These are phyloP conservation scores for Cerastis leucographa DNA, from an alignment of 2,888 invertebrate genomes.

Conservation along the genomic window DNA sequence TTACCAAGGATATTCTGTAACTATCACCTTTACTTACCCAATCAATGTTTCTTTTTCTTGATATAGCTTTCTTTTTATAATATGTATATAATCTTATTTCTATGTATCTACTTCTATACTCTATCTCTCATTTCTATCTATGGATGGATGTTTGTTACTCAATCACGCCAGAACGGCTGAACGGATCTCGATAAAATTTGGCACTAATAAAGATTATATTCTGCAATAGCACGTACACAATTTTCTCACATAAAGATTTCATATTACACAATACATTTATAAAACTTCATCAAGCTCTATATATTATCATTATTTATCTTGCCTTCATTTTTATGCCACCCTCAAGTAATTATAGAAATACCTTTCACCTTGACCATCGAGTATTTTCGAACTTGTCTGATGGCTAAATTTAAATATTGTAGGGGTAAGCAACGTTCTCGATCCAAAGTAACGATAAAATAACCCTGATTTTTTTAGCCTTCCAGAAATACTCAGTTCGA, in stretches of 20 bases:
- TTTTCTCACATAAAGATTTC: too few species aligned
- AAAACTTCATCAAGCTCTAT: background rate
- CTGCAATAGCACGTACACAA: too few species aligned
- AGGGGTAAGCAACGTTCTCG: background rate
- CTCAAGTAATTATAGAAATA: conserved; percentile 4
- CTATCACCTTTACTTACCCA: background rate
- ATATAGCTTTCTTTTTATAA: background rate
- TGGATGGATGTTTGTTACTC: too few species aligned
- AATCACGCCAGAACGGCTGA: too few species aligned
- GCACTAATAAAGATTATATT: too few species aligned
- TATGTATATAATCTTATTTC: background rate
- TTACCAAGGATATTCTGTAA: background rate
- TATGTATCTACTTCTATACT: too few species aligned
- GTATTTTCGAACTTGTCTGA: conserved; percentile 14
- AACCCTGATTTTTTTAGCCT: conserved; percentile 23
- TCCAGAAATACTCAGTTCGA: conserved; percentile 2
- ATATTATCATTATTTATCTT: background rate
- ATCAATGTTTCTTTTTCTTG: background rate
- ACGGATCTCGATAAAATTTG: too few species aligned
- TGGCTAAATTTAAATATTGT: conserved; percentile 6
- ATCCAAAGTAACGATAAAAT: background rate
- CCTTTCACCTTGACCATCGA: conserved; percentile 9
- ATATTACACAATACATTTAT: background rate
- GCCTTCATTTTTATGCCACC: background rate
- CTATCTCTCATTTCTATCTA: too few species aligned